phyloP scores from a whole-genome alignment of 2,113 vertebrate species.

The Corvus moneduloides region DNA sequence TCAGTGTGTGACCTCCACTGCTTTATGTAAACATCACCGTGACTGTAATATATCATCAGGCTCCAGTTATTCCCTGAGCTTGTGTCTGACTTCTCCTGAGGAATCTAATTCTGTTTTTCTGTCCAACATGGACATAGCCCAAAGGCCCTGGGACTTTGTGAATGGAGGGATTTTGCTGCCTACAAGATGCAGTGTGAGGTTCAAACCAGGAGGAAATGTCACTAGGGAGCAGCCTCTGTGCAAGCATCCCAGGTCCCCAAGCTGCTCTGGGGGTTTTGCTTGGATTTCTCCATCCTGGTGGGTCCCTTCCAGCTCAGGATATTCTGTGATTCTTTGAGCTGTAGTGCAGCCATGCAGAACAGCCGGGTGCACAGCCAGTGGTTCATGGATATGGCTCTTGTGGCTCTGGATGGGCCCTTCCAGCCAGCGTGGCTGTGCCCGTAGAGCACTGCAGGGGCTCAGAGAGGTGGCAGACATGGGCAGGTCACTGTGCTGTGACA shows the following conservation, averaged over 20 bases:
- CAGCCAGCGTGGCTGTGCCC: accelerated
- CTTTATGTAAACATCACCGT: background rate
- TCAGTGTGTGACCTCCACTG: background rate
- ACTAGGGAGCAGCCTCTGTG: background rate
- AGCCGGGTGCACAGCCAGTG: background rate
- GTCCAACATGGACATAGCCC: background rate
- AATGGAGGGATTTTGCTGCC: background rate
- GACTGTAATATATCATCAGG: background rate
- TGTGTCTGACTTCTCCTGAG: background rate
- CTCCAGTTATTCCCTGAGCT: background rate
- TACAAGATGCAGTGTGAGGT: background rate
- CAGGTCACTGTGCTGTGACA: background rate
- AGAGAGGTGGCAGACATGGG: accelerated
- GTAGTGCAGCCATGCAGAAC: background rate
- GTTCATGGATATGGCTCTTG: background rate
- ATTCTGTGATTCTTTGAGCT: background rate
- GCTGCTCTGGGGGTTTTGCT: background rate
- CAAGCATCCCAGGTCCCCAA: background rate
- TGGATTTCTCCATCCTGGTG: background rate
- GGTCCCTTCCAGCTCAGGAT: background rate
- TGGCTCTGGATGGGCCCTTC: background rate
- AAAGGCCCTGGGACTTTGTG: background rate
- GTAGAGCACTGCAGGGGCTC: accelerated
- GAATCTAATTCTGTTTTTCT: background rate
- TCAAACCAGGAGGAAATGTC: background rate